Base-by-base conservation (phyloP, 1,140 invertebrate genomes). In the Tetramorium simillimum region DNA sequence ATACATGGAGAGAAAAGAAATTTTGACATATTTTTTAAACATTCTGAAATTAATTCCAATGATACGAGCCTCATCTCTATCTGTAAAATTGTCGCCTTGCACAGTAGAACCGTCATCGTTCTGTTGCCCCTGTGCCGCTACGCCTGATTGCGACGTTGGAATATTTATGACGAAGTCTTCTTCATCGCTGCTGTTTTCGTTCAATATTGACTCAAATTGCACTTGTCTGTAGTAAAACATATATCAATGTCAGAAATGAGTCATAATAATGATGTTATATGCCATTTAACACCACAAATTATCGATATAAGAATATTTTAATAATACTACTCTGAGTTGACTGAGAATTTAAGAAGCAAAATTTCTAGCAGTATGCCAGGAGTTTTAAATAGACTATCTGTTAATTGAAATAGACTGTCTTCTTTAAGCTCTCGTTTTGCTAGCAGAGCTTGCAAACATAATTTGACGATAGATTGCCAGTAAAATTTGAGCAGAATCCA, bases 121-220 rank as follows among this genome's bases (percentile, higher is more conserved):
- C n/a, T 49, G 56, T 16, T n/a, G 49, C 0, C 9, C 43, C 60
- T 18, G n/a, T 10, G 3, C 37, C n/a, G 46, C 0, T 18, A 16
- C 56, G 5, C 1, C 21, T 18, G 37, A 14, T 58, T 24, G 28
- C 7, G 14, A 40, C 6, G 16, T 40, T 10, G 53, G 4, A 4
- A 24, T 6, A 56, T 24, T 51, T 33, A n/a, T n/a, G 14, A 3
- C 2, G 1, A 49, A n/a, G 0, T 62, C 28, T 16, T 90, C 81
- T 24, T 92, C 91, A 24, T 90, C 91, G 69, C 86, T 91, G 24
- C 86, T 88, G 14, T 2, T 78, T 12, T 88, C 91, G 43, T 86
- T 72, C 10, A 92, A 10, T 51, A 92, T 51, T 3, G 62, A 69
- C 24, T 92, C 91, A 49, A 92, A 92, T 76, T 85, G 49, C 37